Evolutionary conservation across 2,797 vertebrate genomes (phyloP).

Genomic region (Xiphorhynchus erythropygius): DNA sequence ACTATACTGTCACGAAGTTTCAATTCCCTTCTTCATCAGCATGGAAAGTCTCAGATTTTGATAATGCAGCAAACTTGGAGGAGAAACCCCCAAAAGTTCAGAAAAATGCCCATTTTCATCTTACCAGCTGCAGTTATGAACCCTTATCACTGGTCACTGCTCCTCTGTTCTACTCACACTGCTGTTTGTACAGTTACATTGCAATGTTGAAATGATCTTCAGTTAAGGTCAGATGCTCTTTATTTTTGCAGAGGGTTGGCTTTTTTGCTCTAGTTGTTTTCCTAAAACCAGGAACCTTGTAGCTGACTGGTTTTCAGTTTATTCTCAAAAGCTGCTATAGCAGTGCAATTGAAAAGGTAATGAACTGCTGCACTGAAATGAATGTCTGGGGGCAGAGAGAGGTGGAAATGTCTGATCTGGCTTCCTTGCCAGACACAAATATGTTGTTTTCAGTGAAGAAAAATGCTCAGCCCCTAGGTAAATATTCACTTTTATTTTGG

Average conservation of each 20-base stretch:
- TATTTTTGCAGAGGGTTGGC: not conserved
- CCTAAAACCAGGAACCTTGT: not conserved
- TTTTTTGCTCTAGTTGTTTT: not conserved
- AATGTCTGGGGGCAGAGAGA: not conserved
- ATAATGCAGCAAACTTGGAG: not conserved
- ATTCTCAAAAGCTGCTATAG: not conserved
- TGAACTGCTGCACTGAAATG: not conserved
- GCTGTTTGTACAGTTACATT: not conserved
- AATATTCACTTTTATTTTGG: not conserved
- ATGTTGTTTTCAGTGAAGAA: not conserved
- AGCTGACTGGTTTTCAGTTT: not conserved
- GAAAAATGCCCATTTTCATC: not conserved
- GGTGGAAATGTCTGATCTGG: not conserved
- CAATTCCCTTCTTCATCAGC: not conserved
- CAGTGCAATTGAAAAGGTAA: not conserved
- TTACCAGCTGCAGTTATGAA: not conserved
- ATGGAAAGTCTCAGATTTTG: not conserved
- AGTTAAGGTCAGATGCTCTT: not conserved
- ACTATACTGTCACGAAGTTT: not conserved
- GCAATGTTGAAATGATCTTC: not conserved
- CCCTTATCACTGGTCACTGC: not conserved
- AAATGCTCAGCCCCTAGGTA: constrained; percentile 6
- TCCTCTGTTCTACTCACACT: not conserved
- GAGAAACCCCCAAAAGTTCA: not conserved
- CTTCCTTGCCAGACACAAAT: constrained; percentile 4